Percentiles rank a stretch among this genome's conserved stretches.
Conservation (phyloP, 2,113 vertebrate genomes). For the Ptilorrhoa leucosticta region DNA sequence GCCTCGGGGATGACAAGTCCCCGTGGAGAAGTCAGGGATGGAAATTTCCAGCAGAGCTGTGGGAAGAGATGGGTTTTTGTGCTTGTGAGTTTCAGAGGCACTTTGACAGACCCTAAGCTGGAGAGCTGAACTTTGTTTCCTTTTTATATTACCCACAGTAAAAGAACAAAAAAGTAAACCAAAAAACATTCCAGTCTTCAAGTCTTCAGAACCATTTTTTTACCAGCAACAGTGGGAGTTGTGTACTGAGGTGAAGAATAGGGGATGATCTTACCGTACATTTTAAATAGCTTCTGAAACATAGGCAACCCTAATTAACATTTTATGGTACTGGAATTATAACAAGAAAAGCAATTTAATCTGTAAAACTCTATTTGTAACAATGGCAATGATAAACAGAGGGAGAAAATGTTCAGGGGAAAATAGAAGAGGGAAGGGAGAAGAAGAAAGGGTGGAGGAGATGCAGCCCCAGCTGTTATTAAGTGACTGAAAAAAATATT, state of each 20-base stretch:
- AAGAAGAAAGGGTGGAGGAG: not conserved
- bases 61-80: not conserved
- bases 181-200: not conserved
- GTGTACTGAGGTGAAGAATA: not conserved
- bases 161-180: not conserved
- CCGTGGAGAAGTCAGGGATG: not conserved
- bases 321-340: not conserved
- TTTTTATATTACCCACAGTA: not conserved
- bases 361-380: conserved; percentile 23
- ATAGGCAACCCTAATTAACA: conserved; percentile 38
- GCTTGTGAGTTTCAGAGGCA: not conserved
- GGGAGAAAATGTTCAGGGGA: not conserved
- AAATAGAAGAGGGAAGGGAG: not conserved
- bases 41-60: conserved; percentile 4
- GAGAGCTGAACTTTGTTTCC: not conserved
- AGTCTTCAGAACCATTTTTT: not conserved
- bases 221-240: not conserved
- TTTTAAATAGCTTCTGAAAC: conserved; percentile 21
- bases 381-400: not conserved
- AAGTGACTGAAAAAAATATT: not conserved
- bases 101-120: not conserved
- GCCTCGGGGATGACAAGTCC: not conserved
- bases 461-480: not conserved
- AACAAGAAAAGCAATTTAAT: conserved; percentile 26
- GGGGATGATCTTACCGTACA: not conserved